Base-by-base conservation (phyloP, 2,113 vertebrate genomes). In the Urocitellus parryii region DNA sequence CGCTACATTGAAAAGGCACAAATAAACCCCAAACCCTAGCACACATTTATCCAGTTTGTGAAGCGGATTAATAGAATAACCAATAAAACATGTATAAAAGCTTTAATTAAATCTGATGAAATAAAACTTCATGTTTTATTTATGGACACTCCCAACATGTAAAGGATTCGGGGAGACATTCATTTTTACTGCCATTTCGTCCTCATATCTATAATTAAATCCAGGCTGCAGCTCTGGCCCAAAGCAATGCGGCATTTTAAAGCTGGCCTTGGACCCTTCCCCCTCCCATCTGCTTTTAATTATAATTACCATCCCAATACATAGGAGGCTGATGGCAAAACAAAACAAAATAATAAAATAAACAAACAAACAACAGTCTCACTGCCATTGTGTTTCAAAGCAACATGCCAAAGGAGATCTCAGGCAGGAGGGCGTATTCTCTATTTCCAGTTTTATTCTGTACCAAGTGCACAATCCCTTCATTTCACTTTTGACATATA, bases 361-460 rank as follows among this genome's bases (percentile, higher is more conserved):
- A 96, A 96, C 94, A 97, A 94, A 96, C 96, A 96, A 95, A 97
- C 91, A 98, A 90, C 13, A 48, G 88, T 63, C 70, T 37, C 93
- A 89, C 34, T 90, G 76, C 93, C 97, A 34, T 95, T 58, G 77
- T 95, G 29, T 97, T 97, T 93, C 96, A 88, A 93, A 85, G 81
- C 27, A 53, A 78, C 45, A n/a, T 8, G 90, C 90, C 88, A 51
- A 88, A 95, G 86, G 74, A 97, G 0, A 0, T 91, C 95, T 93
- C 88, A 88, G 95, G 97, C 84, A 78, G 72, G 34, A 67, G 77
- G 94, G 20, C n/a, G 5, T 96, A 73, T 91, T 94, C 97, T 32
- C 96, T 58, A 94, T 96, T 98, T 98, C 98, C 98, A 98, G 98
- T 98, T 98, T 98, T 98, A 98, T 98, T 98, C 97, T 96, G 95